Evolutionary conservation across 2,888 invertebrate genomes (phyloP).

Genomic region (Patella caerulea): DNA sequence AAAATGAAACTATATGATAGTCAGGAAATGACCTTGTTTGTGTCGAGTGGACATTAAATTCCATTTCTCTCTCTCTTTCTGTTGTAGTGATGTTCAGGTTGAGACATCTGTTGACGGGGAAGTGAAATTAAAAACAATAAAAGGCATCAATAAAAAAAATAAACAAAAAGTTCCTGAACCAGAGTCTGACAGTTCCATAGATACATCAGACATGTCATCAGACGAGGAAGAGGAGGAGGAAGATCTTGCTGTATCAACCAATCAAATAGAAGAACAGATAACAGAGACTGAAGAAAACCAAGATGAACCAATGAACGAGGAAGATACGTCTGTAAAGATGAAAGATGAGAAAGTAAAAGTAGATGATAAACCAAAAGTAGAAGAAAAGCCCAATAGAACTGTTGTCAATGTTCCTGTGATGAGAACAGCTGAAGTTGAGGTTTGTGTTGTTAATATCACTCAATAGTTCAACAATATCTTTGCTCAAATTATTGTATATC

Average conservation of each 20-base stretch:
- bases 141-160: constrained; percentile 41
- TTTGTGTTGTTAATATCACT: neutral
- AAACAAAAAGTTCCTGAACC: constrained; percentile 33
- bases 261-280: constrained; percentile 17
- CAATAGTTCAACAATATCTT: no score
- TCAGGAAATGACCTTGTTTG: no score
- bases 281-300: neutral
- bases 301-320: constrained; percentile 22
- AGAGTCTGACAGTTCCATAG: constrained; percentile 47
- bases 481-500: no score
- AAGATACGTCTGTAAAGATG: constrained; percentile 39
- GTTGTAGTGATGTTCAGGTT: constrained; percentile 60
- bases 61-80: neutral
- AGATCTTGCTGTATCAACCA: constrained; percentile 18
- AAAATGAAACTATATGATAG: no score
- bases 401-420: constrained; percentile 10
- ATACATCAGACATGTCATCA: constrained; percentile 63
- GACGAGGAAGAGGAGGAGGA: constrained; percentile 56
- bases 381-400: constrained; percentile 28
- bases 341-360: constrained; percentile 37
- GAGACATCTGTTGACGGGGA: constrained; percentile 20
- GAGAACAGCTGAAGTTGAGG: constrained; percentile 18
- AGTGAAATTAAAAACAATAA: constrained; percentile 32
- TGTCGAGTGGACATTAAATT: no score
- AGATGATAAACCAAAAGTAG: constrained; percentile 36